A percentile compares a stretch with the other conserved stretches of the same genome.
Conservation (phyloP, 2,797 vertebrate species). For the Orestias chungarensis region DNA sequence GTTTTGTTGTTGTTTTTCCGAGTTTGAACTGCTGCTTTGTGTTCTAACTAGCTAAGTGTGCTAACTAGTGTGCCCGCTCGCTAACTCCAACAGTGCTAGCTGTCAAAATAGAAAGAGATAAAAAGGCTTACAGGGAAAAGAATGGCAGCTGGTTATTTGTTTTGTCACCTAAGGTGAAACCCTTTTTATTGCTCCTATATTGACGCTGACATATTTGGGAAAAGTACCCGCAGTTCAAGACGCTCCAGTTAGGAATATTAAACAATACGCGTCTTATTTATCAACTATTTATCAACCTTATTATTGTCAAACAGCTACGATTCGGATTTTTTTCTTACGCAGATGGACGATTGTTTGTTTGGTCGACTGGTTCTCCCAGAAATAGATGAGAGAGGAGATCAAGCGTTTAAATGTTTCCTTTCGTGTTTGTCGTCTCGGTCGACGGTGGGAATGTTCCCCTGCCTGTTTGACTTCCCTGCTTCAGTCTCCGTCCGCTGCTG, state of each 20-base stretch:
- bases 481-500: constrained; percentile 27
- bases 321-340: background rate
- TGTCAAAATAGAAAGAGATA: constrained; percentile 48
- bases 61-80: constrained; percentile 55
- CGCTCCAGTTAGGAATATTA: background rate
- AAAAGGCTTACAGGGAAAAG: constrained; percentile 9
- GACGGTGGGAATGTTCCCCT: constrained; percentile 47
- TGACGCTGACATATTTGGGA: constrained; percentile 15
- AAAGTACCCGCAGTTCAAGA: constrained; percentile 11
- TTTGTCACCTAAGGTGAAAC: no score
- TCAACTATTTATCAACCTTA: background rate
- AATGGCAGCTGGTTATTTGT: constrained; percentile 1
- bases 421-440: constrained; percentile 16
- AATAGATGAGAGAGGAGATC: background rate
- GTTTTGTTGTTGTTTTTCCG: background rate
- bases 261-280: background rate
- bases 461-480: constrained; percentile 42
- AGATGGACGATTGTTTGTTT: fast-evolving
- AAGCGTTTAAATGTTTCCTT: constrained; percentile 12
- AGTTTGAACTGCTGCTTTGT: background rate
- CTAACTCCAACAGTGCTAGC: constrained; percentile 51
- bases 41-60: constrained; percentile 26
- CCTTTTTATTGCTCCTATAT: no score
- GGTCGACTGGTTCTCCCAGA: background rate
- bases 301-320: background rate